Evolutionary conservation across 2,113 vertebrate genomes (phyloP).

Genomic region (Heteronetta atricapilla): DNA sequence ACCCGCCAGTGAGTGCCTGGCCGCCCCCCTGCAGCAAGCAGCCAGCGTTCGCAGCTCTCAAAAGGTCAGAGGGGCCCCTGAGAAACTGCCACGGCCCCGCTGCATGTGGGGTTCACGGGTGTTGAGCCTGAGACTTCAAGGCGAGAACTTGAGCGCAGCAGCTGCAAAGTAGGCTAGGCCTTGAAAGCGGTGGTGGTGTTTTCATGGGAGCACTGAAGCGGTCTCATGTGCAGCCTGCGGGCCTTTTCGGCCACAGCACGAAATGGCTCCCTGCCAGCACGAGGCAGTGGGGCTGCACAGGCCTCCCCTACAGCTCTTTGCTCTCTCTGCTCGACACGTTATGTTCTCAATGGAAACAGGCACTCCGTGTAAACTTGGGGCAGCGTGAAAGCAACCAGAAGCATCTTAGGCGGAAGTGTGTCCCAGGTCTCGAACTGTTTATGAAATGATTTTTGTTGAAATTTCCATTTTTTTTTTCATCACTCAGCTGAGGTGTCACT

Average conservation of each 20-base stretch:
- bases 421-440: neutral
- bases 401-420: neutral
- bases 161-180: neutral
- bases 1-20: neutral
- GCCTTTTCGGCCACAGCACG: neutral
- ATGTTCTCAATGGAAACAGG: rapidly evolving
- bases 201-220: too few species aligned
- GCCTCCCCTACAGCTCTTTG: neutral
- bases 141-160: neutral
- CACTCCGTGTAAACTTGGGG: neutral
- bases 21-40: neutral
- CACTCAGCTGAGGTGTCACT: neutral
- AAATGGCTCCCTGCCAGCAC: too few species aligned
- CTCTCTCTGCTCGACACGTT: neutral
- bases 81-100: rapidly evolving
- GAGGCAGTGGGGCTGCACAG: neutral
- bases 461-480: neutral
- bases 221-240: too few species aligned
- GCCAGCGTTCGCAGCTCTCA: too few species aligned
- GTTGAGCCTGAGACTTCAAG: neutral
- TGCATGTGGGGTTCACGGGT: rapidly evolving
- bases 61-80: neutral
- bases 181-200: rapidly evolving
- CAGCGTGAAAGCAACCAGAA: rapidly evolving
- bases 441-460: neutral